Conservation (phyloP, 2,888 invertebrate species). For the Archaeoteleia sp. region DNA sequence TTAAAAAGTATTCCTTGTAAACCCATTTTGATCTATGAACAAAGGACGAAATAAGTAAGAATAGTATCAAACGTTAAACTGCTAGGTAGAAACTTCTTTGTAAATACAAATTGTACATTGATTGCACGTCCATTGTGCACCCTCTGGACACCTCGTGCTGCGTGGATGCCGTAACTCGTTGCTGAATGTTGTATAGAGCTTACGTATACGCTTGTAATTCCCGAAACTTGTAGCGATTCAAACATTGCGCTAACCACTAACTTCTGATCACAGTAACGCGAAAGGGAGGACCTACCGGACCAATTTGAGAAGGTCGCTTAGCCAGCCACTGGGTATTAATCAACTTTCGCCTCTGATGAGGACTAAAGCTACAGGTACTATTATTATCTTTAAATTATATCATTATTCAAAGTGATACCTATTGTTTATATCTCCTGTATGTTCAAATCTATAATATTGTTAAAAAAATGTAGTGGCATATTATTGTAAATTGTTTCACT, state of each 20-base stretch:
- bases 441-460: too few species aligned
- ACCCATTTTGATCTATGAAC: too few species aligned
- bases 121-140: constrained; percentile 26
- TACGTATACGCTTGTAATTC: constrained; percentile 59
- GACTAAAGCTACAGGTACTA: constrained; percentile 76
- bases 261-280: constrained; percentile 67
- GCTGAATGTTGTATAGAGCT: constrained; percentile 72
- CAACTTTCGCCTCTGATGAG: constrained; percentile 78
- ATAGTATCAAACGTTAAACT: too few species aligned
- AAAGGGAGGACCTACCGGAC: constrained; percentile 73
- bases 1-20: too few species aligned
- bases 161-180: constrained; percentile 65
- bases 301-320: constrained; percentile 79
- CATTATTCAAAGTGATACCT: too few species aligned
- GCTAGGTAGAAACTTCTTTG: constrained; percentile 45
- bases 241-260: constrained; percentile 6
- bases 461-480: too few species aligned
- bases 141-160: constrained; percentile 32
- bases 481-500: too few species aligned
- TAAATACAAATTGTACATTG: constrained; percentile 50
- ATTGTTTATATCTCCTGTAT: too few species aligned
- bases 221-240: constrained; percentile 11
- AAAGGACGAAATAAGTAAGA: too few species aligned
- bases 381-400: too few species aligned
- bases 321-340: constrained; percentile 81